Evolutionary conservation across 2,888 invertebrate genomes (phyloP), one percentile per base, ranked within the genome.

Genomic region (Pilophorus perplexus): DNA sequence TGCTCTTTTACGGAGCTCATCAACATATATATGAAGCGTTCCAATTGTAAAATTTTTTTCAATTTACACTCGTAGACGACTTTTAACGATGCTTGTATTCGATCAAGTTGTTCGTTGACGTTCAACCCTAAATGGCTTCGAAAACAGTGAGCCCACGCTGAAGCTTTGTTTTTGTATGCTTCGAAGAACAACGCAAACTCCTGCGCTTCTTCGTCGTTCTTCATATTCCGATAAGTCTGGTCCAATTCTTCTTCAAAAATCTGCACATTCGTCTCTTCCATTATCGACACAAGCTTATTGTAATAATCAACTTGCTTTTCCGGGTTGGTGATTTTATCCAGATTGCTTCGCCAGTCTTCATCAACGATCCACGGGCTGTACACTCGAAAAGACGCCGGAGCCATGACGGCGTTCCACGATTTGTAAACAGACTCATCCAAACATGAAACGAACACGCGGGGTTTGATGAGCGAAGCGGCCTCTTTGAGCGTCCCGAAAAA

Each of bases 321-420:
- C n/a, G 54, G 46, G 16, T 54, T 37, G 28, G 46, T 37, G 37
- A 67, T 67, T 33, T 55, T 52, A 44, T 46, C 37, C 25, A 44
- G 38, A 44, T 64, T 67, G 10, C 54, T 64, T 27, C 64, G 14
- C 67, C 67, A 67, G n/a, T 62, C 62, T 25, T 65, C 64, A 14
- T 65, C 62, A 4, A 65, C 59, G 8, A 50, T 23, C 65, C 68
- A 68, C 3, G 65, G 59, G 40, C 62, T 59, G 62, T 50, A 65
- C 23, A 68, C 50, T 22, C 65, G 68, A 16, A 38, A 48, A n/a
- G 48, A 40, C 23, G 65, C 48, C 3, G 42, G n/a, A 10, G 37
- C 16, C 68, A 68, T 68, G 14, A 68, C 65, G 22, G 48, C 16
- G 25, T 23, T 57, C 68, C 68, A 68, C 20, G 48, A 44, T 16